Evolutionary conservation across 1,140 invertebrate species (phyloP).

Genomic region (Drosophila simulans): DNA sequence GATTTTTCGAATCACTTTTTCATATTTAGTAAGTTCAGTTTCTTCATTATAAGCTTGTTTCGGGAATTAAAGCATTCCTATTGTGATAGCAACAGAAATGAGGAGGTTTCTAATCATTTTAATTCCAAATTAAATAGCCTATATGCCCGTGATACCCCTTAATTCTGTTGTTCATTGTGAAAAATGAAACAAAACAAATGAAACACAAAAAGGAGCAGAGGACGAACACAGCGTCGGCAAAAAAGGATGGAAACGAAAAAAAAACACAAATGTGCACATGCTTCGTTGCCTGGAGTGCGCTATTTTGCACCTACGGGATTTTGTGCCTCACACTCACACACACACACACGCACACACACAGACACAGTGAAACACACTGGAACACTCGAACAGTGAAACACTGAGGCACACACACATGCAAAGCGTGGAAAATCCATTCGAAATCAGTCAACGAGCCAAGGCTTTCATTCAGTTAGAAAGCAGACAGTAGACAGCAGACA

Average conservation of each 20-base stretch:
- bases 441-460: constrained; percentile 80
- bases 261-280: constrained; percentile 71
- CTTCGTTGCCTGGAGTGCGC: constrained; percentile 75
- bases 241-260: constrained; percentile 5
- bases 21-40: too few relatives aligned
- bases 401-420: constrained; percentile 41
- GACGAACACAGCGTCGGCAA: constrained; percentile 2
- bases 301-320: constrained; percentile 80
- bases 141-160: constrained; percentile 23
- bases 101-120: too few relatives aligned
- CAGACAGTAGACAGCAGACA: constrained; percentile 53
- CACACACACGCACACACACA: constrained; percentile 3
- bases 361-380: constrained; percentile 18
- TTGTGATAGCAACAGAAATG: too few relatives aligned
- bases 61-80: too few relatives aligned
- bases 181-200: constrained; percentile 38
- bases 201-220: constrained; percentile 22
- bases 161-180: constrained; percentile 9
- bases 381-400: constrained; percentile 21
- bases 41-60: too few relatives aligned
- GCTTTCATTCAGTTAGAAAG: constrained; percentile 79
- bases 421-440: constrained; percentile 70
- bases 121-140: background rate
- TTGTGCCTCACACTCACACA: constrained; percentile 29
- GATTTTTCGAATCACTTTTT: too few relatives aligned